Evolutionary conservation across 2,888 invertebrate species (phyloP).

Genomic region (Polydrusus tereticollis): DNA sequence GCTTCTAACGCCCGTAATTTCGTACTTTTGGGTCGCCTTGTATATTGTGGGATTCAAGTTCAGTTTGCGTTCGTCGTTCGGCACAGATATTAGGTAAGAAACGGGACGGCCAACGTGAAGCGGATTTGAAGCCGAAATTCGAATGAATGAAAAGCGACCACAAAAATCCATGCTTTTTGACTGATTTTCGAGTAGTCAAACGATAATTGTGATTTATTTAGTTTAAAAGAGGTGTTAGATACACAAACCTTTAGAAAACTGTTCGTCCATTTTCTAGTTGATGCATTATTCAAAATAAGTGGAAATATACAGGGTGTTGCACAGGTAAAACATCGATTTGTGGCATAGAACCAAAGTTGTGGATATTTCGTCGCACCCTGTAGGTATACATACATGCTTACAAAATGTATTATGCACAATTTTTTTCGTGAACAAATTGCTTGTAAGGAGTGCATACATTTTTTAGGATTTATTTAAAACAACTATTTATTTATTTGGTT

Average conservation of each 20-base stretch:
- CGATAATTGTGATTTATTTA: constrained; percentile 24
- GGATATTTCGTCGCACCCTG: not conserved
- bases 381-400: not conserved
- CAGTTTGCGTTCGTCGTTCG: no score
- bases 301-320: constrained; percentile 12
- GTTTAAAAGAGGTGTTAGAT: constrained; percentile 1
- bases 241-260: constrained; percentile 20
- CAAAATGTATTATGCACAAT: not conserved
- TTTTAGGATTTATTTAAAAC: not conserved
- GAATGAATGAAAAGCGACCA: not conserved
- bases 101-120: no score
- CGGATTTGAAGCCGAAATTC: not conserved
- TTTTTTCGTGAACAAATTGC: not conserved
- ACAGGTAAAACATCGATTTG: not conserved
- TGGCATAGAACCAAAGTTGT: not conserved
- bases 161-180: constrained; percentile 18
- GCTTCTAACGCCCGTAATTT: not conserved
- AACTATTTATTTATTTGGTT: constrained; percentile 21
- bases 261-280: constrained; percentile 44
- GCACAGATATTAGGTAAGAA: no score
- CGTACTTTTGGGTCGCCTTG: not conserved
- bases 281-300: not conserved
- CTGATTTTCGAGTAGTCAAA: constrained; percentile 31
- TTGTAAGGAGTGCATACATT: no score
- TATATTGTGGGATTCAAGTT: no score